Evolutionary conservation across 2,113 vertebrate species (phyloP).

Genomic region (Odontesthes bonariensis): DNA sequence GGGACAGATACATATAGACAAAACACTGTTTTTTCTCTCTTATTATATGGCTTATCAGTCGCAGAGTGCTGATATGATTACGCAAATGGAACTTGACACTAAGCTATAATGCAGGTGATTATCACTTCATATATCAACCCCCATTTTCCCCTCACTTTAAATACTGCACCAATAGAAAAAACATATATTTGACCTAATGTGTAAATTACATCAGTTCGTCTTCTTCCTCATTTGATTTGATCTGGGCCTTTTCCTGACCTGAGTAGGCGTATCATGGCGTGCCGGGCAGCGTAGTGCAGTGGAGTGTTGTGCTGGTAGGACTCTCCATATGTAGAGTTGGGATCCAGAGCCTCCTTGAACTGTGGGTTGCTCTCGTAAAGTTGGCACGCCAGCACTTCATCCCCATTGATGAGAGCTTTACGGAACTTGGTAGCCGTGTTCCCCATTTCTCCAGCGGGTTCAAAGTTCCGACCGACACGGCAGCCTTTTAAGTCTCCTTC

Average conservation of each 20-base stretch:
- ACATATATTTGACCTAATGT: neutral
- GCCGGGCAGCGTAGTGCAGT: conserved; percentile 95
- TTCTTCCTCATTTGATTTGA: neutral
- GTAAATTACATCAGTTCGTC: neutral
- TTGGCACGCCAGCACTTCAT: conserved; percentile 95
- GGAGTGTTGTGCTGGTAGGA: conserved; percentile 99
- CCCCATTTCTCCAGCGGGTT: conserved; percentile 87
- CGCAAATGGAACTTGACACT: conserved; percentile 13
- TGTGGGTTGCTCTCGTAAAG: conserved; percentile 97
- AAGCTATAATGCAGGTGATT: conserved; percentile 2
- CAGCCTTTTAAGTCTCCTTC: conserved; percentile 70
- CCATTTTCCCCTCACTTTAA: neutral
- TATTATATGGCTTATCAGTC: conserved; percentile 4
- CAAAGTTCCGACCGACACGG: conserved; percentile 63
- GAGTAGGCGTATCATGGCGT: conserved; percentile 96
- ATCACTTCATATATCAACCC: neutral
- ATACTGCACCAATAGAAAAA: neutral
- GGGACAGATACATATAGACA: conserved; percentile 58
- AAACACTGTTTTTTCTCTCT: conserved; percentile 36
- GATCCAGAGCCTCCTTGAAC: conserved; percentile 97
- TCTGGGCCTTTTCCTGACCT: conserved; percentile 84
- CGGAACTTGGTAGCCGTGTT: conserved; percentile 99
- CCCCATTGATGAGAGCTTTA: conserved; percentile 96
- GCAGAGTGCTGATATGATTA: neutral
- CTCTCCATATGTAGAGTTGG: conserved; percentile 97